These are phyloP conservation scores for Homalodisca vitripennis DNA, from an alignment of 1,140 invertebrate species.

Conservation along the genomic window DNA sequence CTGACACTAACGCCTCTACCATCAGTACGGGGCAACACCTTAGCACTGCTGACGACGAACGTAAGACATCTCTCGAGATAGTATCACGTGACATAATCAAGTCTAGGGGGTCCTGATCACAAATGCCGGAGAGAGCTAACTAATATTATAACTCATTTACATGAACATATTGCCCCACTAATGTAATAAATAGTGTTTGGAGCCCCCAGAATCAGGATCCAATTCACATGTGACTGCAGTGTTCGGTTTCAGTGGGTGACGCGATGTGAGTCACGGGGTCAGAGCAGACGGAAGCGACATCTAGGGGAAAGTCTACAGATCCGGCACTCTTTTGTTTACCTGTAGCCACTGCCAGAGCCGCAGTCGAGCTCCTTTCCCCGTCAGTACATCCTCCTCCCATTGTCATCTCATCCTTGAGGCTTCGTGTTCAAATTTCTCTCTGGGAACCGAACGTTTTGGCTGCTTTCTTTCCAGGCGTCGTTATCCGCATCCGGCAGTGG, in stretches of 20 bases:
- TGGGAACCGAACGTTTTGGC: neutral
- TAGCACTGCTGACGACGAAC: no score
- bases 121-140: no score
- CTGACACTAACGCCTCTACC: no score
- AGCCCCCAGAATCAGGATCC: no score
- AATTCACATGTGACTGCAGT: no score
- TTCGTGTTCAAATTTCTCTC: neutral
- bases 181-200: no score
- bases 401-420: neutral
- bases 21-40: no score
- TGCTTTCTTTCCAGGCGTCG: neutral
- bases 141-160: no score
- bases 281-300: neutral
- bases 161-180: no score
- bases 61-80: no score
- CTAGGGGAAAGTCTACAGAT: neutral
- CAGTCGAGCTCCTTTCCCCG: neutral
- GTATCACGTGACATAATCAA: no score
- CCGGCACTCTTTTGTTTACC: slow-evolving; percentile 4
- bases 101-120: no score
- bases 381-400: neutral
- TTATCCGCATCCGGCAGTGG: neutral
- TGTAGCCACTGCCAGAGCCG: neutral
- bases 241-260: neutral
- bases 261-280: slow-evolving; percentile 3